These are phyloP conservation scores for Progne subis DNA, from an alignment of 2,113 vertebrate species.

Conservation along the genomic window DNA sequence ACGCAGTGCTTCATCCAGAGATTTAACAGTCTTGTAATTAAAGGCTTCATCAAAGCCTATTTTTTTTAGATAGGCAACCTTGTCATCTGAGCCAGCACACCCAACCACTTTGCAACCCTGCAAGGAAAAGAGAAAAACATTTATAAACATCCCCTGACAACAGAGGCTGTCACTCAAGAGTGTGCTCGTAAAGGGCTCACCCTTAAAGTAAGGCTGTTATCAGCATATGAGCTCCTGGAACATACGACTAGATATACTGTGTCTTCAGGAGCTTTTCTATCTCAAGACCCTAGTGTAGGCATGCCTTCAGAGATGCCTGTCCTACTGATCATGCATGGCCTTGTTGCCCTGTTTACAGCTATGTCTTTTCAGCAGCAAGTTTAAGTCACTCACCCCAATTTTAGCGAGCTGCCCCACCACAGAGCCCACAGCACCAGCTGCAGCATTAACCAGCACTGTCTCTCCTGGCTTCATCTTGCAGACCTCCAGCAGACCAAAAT, in stretches of 20 bases:
- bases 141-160: background rate
- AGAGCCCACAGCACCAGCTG: slow-evolving; percentile 87
- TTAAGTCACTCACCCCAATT: slow-evolving; percentile 77
- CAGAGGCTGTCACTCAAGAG: background rate
- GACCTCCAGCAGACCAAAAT: slow-evolving; percentile 85
- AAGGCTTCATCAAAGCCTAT: slow-evolving; percentile 86
- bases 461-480: slow-evolving; percentile 81
- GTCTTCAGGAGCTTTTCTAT: background rate
- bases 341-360: background rate
- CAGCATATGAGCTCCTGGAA: background rate
- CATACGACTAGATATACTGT: background rate
- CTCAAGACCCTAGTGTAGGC: background rate
- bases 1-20: slow-evolving; percentile 81
- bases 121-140: background rate
- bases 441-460: slow-evolving; percentile 85
- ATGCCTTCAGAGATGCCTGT: background rate
- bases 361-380: background rate
- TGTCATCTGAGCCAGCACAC: slow-evolving; percentile 81
- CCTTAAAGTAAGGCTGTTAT: background rate
- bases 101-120: slow-evolving; percentile 89
- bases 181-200: background rate
- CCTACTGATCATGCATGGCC: background rate
- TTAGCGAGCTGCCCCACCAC: slow-evolving; percentile 88
- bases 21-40: slow-evolving; percentile 87
- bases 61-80: slow-evolving; percentile 83